These are phyloP conservation scores for Chrysolina americana DNA, from an alignment of 2,888 invertebrate genomes.

Conservation along the genomic window DNA sequence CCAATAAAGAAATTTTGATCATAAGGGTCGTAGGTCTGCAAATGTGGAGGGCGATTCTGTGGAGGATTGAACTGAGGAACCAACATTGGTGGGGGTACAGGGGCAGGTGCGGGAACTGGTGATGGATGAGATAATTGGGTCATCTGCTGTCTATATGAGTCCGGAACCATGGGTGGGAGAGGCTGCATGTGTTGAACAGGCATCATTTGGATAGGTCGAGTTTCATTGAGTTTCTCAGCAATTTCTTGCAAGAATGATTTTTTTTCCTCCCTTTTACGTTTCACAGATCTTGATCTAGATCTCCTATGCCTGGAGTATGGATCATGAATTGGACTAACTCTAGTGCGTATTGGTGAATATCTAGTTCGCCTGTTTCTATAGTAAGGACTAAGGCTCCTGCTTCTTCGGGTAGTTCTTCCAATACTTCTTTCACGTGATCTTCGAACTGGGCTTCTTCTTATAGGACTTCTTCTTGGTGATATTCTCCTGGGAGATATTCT, in stretches of 20 bases:
- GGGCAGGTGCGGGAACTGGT: slow-evolving; percentile 53
- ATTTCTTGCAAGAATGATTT: slow-evolving; percentile 66
- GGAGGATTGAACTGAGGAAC: slow-evolving; percentile 39
- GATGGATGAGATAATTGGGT: slow-evolving; percentile 41
- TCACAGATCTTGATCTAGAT: slow-evolving; percentile 41
- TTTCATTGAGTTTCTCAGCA: slow-evolving; percentile 62
- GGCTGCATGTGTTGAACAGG: slow-evolving; percentile 12
- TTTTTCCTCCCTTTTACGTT: slow-evolving; percentile 52
- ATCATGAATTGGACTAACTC: slow-evolving; percentile 24
- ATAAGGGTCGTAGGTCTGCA: slow-evolving; percentile 54
- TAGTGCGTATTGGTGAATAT: slow-evolving; percentile 11
- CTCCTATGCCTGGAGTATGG: slow-evolving; percentile 34
- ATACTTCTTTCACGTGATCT: slow-evolving; percentile 28
- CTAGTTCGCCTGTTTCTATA: slow-evolving; percentile 38
- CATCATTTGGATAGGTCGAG: slow-evolving; percentile 26
- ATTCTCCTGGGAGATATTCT: slow-evolving; percentile 35
- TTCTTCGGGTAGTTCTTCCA: slow-evolving; percentile 32
- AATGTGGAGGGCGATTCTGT: slow-evolving; percentile 39
- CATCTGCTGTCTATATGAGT: slow-evolving; percentile 32
- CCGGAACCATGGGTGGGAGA: neutral
- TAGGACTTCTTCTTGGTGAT: slow-evolving; percentile 35
- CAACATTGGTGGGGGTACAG: slow-evolving; percentile 39
- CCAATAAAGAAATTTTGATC: slow-evolving; percentile 66
- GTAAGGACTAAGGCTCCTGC: slow-evolving; percentile 39
- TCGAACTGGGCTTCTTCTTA: slow-evolving; percentile 34